Base-by-base conservation (phyloP, 2,797 vertebrate species). In the Danio jaintianensis region DNA sequence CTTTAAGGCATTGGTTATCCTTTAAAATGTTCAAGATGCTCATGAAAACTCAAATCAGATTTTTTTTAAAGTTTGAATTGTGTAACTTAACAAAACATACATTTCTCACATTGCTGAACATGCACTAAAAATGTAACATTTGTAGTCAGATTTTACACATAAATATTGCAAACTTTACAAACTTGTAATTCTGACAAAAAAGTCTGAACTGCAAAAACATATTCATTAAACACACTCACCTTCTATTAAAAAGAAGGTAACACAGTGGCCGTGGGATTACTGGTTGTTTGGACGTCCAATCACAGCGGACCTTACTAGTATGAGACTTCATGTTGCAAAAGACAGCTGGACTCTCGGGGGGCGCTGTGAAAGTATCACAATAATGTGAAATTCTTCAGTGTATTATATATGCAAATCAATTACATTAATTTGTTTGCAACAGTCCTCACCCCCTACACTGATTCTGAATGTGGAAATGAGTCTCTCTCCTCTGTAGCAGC, bases 301-400 rank as follows among this genome's bases (percentile, higher is more conserved):
- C 94, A 75, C 97, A 98, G 2, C 88, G 80, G 0, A 96, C 91
- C 1, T 93, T 94, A 80, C 91, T 94, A 38, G 89, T 85, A 0
- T 91, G 94, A 11, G 93, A 95, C 86, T 83, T 95, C 83, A 93
- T 95, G 85, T 88, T 92, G 89, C 97, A 98, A 74, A 53, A 87
- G 64, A 96, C 56, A 0, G 0, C 74, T 0, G 96, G 95, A 2
- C 6, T 84, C 85, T 95, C 93, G 0, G 91, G 96, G 79, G 93
- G 91, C 13, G 87, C 96, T 98, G 87, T 75, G 52, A 78, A 48
- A 69, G 52, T 3, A 11, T 20, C 5, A 47, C 4, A 52, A 47
- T 13, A 48, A 62, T 70, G 7, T 66, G 4, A 16, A 61, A 29
- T 48, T 47, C 13, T 11, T 67, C 16, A 58, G 15, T 11, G 16